These are phyloP conservation scores for Scophthalmus maximus DNA, from an alignment of 2,113 vertebrate species.

Conservation along the genomic window DNA sequence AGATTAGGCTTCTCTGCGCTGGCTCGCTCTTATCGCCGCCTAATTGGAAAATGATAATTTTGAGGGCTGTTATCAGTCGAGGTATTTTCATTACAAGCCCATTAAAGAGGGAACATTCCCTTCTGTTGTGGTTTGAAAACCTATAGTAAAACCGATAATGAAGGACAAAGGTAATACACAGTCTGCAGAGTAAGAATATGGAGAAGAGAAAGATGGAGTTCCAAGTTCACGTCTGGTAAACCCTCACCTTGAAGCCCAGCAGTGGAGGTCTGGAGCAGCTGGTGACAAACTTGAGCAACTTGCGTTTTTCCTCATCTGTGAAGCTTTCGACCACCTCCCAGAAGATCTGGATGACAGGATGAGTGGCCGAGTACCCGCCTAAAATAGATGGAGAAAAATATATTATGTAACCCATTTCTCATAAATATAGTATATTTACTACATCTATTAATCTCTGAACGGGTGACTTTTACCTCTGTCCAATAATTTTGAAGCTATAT, in stretches of 20 bases:
- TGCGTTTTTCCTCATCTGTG: slow-evolving; percentile 96
- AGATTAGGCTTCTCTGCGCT: slow-evolving; percentile 63
- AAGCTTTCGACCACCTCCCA: slow-evolving; percentile 99
- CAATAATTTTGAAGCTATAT: no score
- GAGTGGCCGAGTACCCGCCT: slow-evolving; percentile 95
- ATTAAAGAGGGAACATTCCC: slow-evolving; percentile 54
- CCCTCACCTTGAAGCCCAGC: slow-evolving; percentile 94
- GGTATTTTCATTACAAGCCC: slow-evolving; percentile 66
- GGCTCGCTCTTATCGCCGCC: slow-evolving; percentile 29
- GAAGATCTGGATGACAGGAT: slow-evolving; percentile 95
- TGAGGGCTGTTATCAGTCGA: slow-evolving; percentile 47
- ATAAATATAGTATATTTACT: background rate
- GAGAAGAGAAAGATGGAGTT: background rate
- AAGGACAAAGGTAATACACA: background rate
- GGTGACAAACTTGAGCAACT: slow-evolving; percentile 96
- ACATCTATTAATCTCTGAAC: background rate
- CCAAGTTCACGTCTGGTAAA: background rate
- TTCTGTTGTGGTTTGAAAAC: slow-evolving; percentile 25
- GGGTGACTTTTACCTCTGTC: no score
- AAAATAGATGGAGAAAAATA: background rate
- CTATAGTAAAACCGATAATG: slow-evolving; percentile 24
- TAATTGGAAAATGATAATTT: slow-evolving; percentile 72
- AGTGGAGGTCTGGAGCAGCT: slow-evolving; percentile 98
- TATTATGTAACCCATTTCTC: background rate
- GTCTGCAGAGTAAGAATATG: background rate